phyloP scores from a whole-genome alignment of 2,888 invertebrate genomes.

The Bruchidius siliquastri region DNA sequence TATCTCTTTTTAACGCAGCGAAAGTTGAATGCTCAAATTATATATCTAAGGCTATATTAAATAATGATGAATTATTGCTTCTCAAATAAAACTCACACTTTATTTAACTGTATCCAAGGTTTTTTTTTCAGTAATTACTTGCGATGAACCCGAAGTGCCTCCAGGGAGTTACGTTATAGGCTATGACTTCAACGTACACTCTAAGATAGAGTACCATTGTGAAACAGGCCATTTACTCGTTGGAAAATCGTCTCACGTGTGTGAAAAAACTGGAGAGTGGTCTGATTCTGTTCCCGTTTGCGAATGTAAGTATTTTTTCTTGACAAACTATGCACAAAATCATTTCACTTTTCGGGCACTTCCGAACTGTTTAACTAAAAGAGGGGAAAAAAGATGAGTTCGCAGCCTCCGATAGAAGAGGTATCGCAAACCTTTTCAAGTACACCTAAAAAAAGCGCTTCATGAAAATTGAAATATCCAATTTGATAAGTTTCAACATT shows the following conservation, averaged over 20 bases:
- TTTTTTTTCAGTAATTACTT: constrained; percentile 67
- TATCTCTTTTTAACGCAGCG: too few relatives aligned
- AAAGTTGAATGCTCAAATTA: too few relatives aligned
- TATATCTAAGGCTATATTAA: too few relatives aligned
- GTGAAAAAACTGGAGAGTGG: constrained; percentile 78
- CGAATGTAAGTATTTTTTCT: constrained; percentile 61
- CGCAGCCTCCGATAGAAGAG: too few relatives aligned
- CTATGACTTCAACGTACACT: constrained; percentile 84
- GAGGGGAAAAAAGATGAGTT: too few relatives aligned
- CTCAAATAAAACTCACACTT: neutral
- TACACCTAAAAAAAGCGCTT: too few relatives aligned
- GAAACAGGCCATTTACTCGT: constrained; percentile 76
- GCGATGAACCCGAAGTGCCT: constrained; percentile 82
- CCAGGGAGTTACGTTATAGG: constrained; percentile 82
- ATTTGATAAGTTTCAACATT: too few relatives aligned
- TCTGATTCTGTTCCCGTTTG: constrained; percentile 75
- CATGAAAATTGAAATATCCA: too few relatives aligned
- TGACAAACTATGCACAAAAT: neutral
- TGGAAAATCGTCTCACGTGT: constrained; percentile 67
- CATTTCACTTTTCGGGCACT: too few relatives aligned
- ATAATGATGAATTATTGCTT: too few relatives aligned
- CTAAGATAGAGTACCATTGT: constrained; percentile 82
- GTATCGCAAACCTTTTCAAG: too few relatives aligned
- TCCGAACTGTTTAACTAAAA: too few relatives aligned
- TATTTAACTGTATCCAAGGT: neutral